Evolutionary conservation across 1,140 invertebrate species (phyloP).

Genomic region (Eumeta japonica): DNA sequence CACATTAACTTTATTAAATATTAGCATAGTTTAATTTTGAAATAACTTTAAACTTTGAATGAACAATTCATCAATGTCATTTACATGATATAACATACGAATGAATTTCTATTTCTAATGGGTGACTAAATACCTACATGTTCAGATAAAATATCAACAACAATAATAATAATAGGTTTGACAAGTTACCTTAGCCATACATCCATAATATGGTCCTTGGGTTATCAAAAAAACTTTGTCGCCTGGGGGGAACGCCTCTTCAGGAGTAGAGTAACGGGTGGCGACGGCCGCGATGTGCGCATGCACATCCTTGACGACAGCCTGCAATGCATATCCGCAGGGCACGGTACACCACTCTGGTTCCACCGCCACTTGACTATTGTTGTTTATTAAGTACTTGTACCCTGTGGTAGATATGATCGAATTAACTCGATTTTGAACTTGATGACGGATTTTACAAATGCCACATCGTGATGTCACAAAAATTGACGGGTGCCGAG

Average conservation of each 20-base stretch:
- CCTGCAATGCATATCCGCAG: constrained; percentile 69
- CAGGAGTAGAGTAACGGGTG: constrained; percentile 56
- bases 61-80: background rate
- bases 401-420: constrained; percentile 45
- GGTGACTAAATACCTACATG: constrained; percentile 22
- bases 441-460: background rate
- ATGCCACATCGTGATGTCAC: background rate
- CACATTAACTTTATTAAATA: background rate
- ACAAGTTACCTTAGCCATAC: constrained; percentile 72
- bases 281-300: constrained; percentile 55
- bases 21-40: constrained; percentile 3
- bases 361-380: constrained; percentile 63
- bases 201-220: constrained; percentile 74
- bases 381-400: constrained; percentile 39
- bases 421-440: background rate
- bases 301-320: constrained; percentile 58
- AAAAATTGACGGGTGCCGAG: background rate
- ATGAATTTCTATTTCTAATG: background rate
- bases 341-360: constrained; percentile 66
- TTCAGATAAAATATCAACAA: constrained; percentile 22
- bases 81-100: background rate
- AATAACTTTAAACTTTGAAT: constrained; percentile 4
- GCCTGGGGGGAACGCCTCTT: constrained; percentile 71
- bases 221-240: constrained; percentile 75
- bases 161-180: no score